These are phyloP conservation scores for Pristionchus maxplancki DNA, from an alignment of 2,888 invertebrate species.

Conservation along the genomic window DNA sequence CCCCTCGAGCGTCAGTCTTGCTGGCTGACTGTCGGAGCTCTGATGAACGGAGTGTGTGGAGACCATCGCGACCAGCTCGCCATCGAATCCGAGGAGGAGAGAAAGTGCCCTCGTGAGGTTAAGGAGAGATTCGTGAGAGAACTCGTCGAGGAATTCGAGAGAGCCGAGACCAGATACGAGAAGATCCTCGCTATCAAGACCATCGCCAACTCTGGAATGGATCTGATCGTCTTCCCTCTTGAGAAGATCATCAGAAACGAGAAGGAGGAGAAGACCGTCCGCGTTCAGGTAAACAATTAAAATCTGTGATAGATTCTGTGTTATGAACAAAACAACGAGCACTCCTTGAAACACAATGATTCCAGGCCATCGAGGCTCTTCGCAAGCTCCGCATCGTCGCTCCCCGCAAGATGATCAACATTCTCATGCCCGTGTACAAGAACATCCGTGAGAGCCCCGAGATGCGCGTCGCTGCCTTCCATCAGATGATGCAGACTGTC, in stretches of 20 bases:
- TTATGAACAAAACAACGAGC: too few species aligned
- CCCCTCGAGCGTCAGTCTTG: constrained; percentile 66
- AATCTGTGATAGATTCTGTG: too few species aligned
- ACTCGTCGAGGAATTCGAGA: constrained; percentile 59
- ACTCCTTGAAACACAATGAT: too few species aligned
- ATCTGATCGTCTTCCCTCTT: constrained; percentile 53
- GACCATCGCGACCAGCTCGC: constrained; percentile 55
- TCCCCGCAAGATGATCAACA: constrained; percentile 56
- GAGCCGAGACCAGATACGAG: constrained; percentile 63
- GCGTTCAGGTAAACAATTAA: too few species aligned
- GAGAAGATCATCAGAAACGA: constrained; percentile 57
- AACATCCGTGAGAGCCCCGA: constrained; percentile 57
- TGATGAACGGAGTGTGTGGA: constrained; percentile 69
- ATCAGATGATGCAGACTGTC: constrained; percentile 55
- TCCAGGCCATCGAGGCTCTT: constrained; percentile 63
- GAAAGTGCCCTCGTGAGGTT: constrained; percentile 54
- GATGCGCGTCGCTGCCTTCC: constrained; percentile 60
- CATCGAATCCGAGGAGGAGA: not conserved
- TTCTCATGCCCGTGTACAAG: constrained; percentile 64
- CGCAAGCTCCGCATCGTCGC: constrained; percentile 56
- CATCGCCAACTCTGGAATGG: constrained; percentile 75
- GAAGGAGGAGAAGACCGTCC: constrained; percentile 51
- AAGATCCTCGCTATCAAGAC: constrained; percentile 73
- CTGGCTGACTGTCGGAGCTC: constrained; percentile 68
- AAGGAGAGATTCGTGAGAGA: constrained; percentile 63